phyloP scores from a whole-genome alignment of 2,113 vertebrate genomes.

The Embiotoca jacksoni region DNA sequence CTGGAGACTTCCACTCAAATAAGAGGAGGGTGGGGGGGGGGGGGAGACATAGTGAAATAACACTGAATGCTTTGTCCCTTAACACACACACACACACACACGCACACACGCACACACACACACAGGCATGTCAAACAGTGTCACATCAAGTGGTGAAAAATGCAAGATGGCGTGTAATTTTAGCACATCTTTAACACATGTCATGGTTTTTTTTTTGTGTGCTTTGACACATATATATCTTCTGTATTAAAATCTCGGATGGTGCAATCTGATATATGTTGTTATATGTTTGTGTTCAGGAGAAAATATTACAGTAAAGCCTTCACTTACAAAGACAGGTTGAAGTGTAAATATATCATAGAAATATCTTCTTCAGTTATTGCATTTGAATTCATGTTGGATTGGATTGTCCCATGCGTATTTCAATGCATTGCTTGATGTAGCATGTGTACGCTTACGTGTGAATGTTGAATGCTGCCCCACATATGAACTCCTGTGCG shows the following conservation, averaged over 20 bases:
- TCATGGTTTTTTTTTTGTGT: constrained; percentile 30
- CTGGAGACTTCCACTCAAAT: constrained; percentile 65
- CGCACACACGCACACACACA: constrained; percentile 22
- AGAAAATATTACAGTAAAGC: constrained; percentile 22
- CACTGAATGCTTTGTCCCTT: constrained; percentile 57
- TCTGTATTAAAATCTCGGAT: not conserved
- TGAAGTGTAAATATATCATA: constrained; percentile 39
- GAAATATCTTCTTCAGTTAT: constrained; percentile 28
- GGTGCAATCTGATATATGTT: constrained; percentile 17
- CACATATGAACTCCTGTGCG: constrained; percentile 25
- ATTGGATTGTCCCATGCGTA: constrained; percentile 35
- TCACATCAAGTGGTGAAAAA: constrained; percentile 67
- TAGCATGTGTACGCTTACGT: constrained; percentile 16
- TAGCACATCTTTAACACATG: constrained; percentile 63
- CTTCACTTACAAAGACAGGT: constrained; percentile 12
- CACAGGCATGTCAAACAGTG: constrained; percentile 40
- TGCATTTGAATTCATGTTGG: constrained; percentile 24
- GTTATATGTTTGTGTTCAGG: constrained; percentile 13
- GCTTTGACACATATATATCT: constrained; percentile 18
- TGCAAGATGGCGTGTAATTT: constrained; percentile 72
- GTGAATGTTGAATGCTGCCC: constrained; percentile 18
- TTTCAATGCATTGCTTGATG: constrained; percentile 41
- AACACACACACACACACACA: constrained; percentile 48
- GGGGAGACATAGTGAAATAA: constrained; percentile 64
- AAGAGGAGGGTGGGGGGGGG: not conserved